phyloP scores from a whole-genome alignment of 1,140 invertebrate species.

The Drosophila sulfurigaster region DNA sequence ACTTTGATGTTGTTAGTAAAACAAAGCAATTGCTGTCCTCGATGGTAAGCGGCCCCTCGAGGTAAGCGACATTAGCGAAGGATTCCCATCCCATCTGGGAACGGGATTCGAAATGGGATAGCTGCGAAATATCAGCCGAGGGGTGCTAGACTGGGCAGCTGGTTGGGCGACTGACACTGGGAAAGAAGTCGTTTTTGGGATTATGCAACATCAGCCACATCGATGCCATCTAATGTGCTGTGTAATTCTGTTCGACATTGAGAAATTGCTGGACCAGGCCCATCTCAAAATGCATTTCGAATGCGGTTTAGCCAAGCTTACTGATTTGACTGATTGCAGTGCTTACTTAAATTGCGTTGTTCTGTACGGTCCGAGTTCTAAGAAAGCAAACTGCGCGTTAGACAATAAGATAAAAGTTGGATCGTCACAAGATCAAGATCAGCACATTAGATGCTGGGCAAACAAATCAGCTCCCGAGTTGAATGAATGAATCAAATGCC shows the following conservation, averaged over 20 bases:
- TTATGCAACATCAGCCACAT: conserved; percentile 69
- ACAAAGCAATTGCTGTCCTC: conserved; percentile 71
- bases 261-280: conserved; percentile 72
- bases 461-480: conserved; percentile 40
- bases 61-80: conserved; percentile 52
- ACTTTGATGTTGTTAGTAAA: conserved; percentile 84
- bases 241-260: conserved; percentile 71
- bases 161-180: conserved; percentile 32
- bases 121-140: conserved; percentile 62
- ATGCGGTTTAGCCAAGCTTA: conserved; percentile 39
- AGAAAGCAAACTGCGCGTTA: conserved; percentile 71
- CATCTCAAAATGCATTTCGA: conserved; percentile 18
- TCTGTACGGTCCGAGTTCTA: conserved; percentile 57
- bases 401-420: conserved; percentile 23
- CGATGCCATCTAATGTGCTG: conserved; percentile 74
- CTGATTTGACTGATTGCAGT: conserved; percentile 55
- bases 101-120: conserved; percentile 48
- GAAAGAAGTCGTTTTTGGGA: conserved; percentile 50
- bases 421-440: conserved; percentile 49
- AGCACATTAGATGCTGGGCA: conserved; percentile 40
- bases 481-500: conserved; percentile 51
- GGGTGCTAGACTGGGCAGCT: conserved; percentile 67
- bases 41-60: conserved; percentile 44
- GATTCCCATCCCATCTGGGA: conserved; percentile 60
- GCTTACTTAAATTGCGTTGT: conserved; percentile 50